Conservation (phyloP, 2,888 invertebrate genomes). For the Agrilus biguttatus region DNA sequence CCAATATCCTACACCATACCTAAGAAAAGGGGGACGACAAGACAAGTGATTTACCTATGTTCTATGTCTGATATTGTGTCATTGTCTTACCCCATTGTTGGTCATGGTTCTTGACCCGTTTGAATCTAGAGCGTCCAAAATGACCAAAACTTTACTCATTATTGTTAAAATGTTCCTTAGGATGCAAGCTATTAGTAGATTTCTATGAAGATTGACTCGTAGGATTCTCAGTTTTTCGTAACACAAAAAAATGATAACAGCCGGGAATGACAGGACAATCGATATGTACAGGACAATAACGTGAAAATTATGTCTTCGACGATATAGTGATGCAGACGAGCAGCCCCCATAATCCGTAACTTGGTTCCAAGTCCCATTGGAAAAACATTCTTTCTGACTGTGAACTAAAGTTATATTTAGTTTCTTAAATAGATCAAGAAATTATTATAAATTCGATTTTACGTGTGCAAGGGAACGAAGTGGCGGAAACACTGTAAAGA, state of each 20-base stretch:
- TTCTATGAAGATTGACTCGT: conserved; percentile 43
- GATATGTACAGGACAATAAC: conserved; percentile 38
- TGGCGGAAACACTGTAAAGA: conserved; percentile 29
- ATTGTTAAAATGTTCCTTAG: conserved; percentile 42
- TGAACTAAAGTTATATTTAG: conserved; percentile 31
- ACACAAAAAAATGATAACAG: conserved; percentile 39
- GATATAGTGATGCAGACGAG: conserved; percentile 37
- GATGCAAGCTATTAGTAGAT: conserved; percentile 42
- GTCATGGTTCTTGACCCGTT: no score
- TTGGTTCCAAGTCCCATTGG: conserved; percentile 41
- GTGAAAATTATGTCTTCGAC: conserved; percentile 38
- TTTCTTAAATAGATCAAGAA: background rate
- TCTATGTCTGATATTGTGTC: no score
- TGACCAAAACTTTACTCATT: conserved; percentile 39
- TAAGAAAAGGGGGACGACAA: no score
- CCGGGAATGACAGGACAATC: conserved; percentile 38
- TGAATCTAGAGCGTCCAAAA: conserved; percentile 34
- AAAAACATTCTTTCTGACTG: conserved; percentile 40
- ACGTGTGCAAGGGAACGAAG: conserved; percentile 11
- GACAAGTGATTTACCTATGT: no score
- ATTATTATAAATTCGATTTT: conserved; percentile 3
- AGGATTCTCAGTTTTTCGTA: conserved; percentile 35
- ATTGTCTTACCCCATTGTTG: conserved; percentile 23
- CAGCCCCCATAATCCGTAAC: conserved; percentile 44
- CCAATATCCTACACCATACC: conserved; percentile 37